These are phyloP conservation scores for Sialia sialis DNA, from an alignment of 2,113 vertebrate genomes.

Conservation along the genomic window DNA sequence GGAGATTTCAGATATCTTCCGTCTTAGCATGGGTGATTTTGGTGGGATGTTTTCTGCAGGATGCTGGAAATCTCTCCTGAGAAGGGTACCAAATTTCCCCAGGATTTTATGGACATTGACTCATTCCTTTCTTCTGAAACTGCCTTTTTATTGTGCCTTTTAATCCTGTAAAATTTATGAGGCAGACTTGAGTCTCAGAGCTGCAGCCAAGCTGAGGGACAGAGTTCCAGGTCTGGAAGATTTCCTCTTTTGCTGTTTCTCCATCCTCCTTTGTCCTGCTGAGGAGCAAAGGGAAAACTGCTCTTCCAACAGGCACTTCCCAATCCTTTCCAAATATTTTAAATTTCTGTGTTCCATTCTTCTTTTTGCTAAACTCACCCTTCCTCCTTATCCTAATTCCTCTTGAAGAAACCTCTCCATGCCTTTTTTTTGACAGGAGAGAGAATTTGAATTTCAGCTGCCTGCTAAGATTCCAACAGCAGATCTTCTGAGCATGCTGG, in stretches of 20 bases:
- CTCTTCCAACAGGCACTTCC: not conserved
- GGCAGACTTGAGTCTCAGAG: not conserved
- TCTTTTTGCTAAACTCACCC: not conserved
- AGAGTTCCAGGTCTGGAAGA: not conserved
- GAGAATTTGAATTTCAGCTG: not conserved
- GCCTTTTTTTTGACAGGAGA: not conserved
- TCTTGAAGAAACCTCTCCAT: not conserved
- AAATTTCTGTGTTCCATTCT: not conserved
- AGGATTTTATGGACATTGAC: not conserved
- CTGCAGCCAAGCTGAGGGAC: not conserved
- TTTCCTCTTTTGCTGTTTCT: slow-evolving; percentile 16
- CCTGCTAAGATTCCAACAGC: not conserved
- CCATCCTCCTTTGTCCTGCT: not conserved
- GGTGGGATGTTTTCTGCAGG: not conserved
- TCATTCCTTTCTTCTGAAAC: not conserved
- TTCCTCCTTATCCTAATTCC: not conserved
- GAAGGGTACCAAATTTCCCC: not conserved
- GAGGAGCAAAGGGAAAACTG: not conserved
- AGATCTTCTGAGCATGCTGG: not conserved
- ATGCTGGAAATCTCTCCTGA: not conserved
- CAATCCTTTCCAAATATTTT: not conserved
- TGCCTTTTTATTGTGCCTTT: not conserved
- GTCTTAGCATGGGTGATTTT: not conserved
- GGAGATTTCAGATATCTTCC: not conserved
- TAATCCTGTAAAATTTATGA: not conserved